Conservation (phyloP, 2,113 vertebrate species). For the Alethe castanea region DNA sequence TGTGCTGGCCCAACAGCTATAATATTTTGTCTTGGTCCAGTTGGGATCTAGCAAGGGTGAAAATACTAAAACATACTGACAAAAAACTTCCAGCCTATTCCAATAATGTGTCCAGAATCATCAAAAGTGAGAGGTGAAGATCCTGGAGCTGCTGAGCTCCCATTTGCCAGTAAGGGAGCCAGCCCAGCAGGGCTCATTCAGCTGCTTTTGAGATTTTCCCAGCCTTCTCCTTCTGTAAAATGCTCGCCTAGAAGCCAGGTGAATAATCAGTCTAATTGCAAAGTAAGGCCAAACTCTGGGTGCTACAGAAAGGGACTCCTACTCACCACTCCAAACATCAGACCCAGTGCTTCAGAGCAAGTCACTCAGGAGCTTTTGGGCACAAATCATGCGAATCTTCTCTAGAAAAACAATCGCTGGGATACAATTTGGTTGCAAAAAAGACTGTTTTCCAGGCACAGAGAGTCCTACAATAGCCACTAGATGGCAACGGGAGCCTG, state of each 20-base stretch:
- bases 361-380: not conserved
- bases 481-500: slow-evolving; percentile 53
- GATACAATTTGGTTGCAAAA: fast-evolving
- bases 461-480: not conserved
- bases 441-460: not conserved
- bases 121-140: not conserved
- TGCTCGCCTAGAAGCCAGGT: not conserved
- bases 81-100: not conserved
- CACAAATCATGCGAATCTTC: not conserved
- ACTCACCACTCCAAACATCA: fast-evolving
- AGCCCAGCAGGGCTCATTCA: not conserved
- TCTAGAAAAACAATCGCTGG: not conserved
- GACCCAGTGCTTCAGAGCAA: not conserved
- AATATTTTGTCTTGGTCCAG: not conserved
- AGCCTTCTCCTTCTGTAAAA: not conserved
- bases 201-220: not conserved
- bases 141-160: not conserved
- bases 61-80: not conserved
- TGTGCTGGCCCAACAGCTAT: not conserved
- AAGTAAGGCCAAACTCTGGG: not conserved
- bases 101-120: not conserved
- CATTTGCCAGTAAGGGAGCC: not conserved
- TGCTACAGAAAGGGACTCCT: no score
- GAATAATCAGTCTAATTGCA: not conserved
- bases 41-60: not conserved